Percentiles rank a stretch among this genome's conserved stretches.
These are phyloP conservation scores for Latheticus oryzae DNA, from an alignment of 2,888 invertebrate genomes.

Conservation along the genomic window DNA sequence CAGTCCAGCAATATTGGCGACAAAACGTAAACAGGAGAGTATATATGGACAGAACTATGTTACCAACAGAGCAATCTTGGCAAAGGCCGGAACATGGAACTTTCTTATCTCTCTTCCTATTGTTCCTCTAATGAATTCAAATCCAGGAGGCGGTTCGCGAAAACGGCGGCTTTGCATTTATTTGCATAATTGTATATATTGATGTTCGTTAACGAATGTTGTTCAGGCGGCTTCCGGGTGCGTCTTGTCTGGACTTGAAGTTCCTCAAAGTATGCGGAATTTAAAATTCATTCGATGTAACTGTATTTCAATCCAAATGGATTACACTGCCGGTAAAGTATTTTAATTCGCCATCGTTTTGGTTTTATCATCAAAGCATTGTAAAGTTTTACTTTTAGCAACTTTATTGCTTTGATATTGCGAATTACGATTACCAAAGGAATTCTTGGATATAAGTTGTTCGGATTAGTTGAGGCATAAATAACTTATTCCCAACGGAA, in stretches of 20 bases:
- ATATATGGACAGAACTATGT: slow-evolving; percentile 33
- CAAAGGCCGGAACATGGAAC: slow-evolving; percentile 55
- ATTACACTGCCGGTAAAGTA: slow-evolving; percentile 57
- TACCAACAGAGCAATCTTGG: slow-evolving; percentile 44
- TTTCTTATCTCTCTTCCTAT: slow-evolving; percentile 64
- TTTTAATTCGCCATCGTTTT: slow-evolving; percentile 54
- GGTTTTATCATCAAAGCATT: slow-evolving; percentile 51
- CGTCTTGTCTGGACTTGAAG: slow-evolving; percentile 35
- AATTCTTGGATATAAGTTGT: slow-evolving; percentile 31
- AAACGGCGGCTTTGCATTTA: slow-evolving; percentile 65
- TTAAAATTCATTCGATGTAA: slow-evolving; percentile 54
- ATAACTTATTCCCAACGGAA: slow-evolving; percentile 12
- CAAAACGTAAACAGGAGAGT: slow-evolving; percentile 53
- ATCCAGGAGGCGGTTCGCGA: slow-evolving; percentile 63
- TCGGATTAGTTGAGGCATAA: slow-evolving; percentile 24
- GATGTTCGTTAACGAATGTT: slow-evolving; percentile 66
- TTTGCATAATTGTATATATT: slow-evolving; percentile 67
- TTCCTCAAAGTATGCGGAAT: slow-evolving; percentile 44
- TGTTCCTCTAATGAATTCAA: slow-evolving; percentile 65
- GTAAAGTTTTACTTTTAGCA: slow-evolving; percentile 48
- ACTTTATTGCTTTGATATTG: slow-evolving; percentile 48
- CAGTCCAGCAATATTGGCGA: slow-evolving; percentile 53
- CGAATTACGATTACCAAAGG: slow-evolving; percentile 34
- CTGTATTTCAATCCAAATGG: slow-evolving; percentile 59
- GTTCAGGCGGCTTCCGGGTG: slow-evolving; percentile 48